Base-by-base conservation (phyloP, 1,140 invertebrate genomes). In the Pogonomyrmex californicus region DNA sequence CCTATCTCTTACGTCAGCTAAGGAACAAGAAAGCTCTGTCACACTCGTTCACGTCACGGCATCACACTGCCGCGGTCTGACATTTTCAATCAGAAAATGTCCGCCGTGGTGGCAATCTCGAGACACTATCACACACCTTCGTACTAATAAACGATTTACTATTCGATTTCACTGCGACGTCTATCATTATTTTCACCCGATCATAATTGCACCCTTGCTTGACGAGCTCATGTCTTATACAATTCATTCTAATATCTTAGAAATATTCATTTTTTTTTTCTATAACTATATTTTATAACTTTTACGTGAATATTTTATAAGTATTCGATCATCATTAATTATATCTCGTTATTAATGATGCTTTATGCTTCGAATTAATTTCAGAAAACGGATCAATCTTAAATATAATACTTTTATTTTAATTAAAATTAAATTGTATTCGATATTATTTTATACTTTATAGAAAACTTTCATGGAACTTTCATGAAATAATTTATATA, bases 131-230 rank as follows among this genome's bases (percentile, higher is more conserved):
- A 93, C 93, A 82, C 68, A 93, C 90, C 91, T 94, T 93, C 93
- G 91, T 94, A 93, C 92, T 94, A 94, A 94, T 94, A 94, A 94
- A 94, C 92, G 90, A 94, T 94, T 94, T 93, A 94, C 91, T 94
- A 94, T 92, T 94, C 92, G 87, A 94, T 94, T 93, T 93, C 92
- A 93, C 66, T 41, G 41, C 68, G 33, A 82, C 47, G 88, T 56
- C 75, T 89, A 79, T 17, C 33, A 36, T 90, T 81, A 90, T 89
- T 90, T 83, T 41, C 17, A 78, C 56, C 76, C 10, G 38, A 58
- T 47, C 63, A 54, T 54, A 30, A 62, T 4, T 54, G n/a, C 44
- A 30, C 54, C 12, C 44, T 58, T 38, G 1, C 38, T 23, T 23
- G 7, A 56, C n/a, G 7, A 79, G 9, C 23, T 44, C 17, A 14